Conservation (phyloP, 2,797 vertebrate genomes). For the Rhinoraja longicauda region DNA sequence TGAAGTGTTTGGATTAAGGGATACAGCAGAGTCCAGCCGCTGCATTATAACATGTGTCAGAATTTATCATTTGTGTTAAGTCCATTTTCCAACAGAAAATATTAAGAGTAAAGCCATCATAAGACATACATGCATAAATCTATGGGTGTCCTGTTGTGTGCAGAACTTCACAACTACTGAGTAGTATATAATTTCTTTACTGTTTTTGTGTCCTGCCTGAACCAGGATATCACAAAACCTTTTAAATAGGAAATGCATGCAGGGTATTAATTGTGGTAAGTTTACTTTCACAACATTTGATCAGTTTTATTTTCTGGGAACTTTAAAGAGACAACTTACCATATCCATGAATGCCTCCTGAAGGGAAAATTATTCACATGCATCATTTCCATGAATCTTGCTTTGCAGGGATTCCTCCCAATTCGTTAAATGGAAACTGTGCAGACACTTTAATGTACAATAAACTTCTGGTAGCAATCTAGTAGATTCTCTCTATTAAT, state of each 20-base stretch:
- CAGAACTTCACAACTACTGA: not conserved
- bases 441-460: not conserved
- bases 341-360: conserved; percentile 85
- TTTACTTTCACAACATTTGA: not conserved
- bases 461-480: not conserved
- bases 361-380: conserved; percentile 81
- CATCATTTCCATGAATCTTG: conserved; percentile 72
- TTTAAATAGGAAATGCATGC: not conserved
- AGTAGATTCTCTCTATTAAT: not conserved
- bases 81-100: not conserved
- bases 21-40: not conserved
- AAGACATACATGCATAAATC: not conserved
- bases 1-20: not conserved
- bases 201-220: not conserved
- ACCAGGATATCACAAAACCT: conserved; percentile 6
- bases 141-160: not conserved
- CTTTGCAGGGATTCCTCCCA: conserved; percentile 43
- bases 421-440: not conserved
- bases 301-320: not conserved
- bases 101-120: not conserved
- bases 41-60: not conserved
- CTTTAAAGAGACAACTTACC: conserved; percentile 57
- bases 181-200: not conserved
- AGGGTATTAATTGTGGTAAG: not conserved
- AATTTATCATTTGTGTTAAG: not conserved